Percentiles rank a stretch among this genome's conserved stretches.
Conservation (phyloP, 37 sponge, comb jelly and placozoan species). For the Oopsacas minuta region DNA sequence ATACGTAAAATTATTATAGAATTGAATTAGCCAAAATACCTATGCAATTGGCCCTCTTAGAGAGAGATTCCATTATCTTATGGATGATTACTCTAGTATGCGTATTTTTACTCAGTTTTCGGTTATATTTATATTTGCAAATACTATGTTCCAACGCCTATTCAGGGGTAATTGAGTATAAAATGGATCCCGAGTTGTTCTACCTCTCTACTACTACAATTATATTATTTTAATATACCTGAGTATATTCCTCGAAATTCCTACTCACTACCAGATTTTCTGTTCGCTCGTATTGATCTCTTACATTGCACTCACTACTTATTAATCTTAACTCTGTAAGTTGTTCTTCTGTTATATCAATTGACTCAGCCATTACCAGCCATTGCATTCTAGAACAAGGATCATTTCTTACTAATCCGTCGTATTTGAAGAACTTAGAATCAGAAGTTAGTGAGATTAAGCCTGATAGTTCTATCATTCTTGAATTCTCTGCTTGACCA, state of each 20-base stretch:
- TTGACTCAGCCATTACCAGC: not conserved
- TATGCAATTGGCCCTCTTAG: too few relatives aligned
- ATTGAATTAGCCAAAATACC: too few relatives aligned
- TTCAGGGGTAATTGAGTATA: too few relatives aligned
- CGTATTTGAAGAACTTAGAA: not conserved
- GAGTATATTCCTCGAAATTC: not conserved
- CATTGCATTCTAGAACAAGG: not conserved
- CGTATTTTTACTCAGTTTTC: too few relatives aligned
- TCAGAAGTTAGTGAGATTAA: not conserved
- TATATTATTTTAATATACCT: too few relatives aligned
- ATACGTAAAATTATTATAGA: too few relatives aligned
- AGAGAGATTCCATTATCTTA: too few relatives aligned
- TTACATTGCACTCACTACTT: not conserved
- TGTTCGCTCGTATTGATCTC: not conserved
- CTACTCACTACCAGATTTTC: not conserved
- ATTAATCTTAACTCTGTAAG: not conserved
- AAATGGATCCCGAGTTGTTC: too few relatives aligned
- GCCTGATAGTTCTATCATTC: not conserved
- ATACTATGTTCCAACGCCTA: too few relatives aligned
- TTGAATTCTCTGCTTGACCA: not conserved
- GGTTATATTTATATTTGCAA: too few relatives aligned
- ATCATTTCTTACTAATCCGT: not conserved
- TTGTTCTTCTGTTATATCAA: not conserved
- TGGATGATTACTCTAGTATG: too few relatives aligned
- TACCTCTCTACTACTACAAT: too few relatives aligned